A percentile compares a stretch with the other conserved stretches of the same genome.
phyloP scores from a whole-genome alignment of 2,888 invertebrate genomes.

The Helleia helle region DNA sequence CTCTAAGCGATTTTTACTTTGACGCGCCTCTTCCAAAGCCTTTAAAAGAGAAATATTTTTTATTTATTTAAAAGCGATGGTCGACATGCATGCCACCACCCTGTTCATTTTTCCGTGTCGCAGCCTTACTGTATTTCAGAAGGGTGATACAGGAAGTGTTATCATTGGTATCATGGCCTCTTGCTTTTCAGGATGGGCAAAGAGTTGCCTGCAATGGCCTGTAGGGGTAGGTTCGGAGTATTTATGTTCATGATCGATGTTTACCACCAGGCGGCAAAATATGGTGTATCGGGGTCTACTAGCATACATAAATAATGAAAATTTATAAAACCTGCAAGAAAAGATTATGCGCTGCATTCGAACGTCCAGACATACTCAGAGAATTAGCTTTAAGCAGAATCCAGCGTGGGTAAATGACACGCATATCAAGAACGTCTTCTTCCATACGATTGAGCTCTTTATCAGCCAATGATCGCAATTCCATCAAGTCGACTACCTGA shows the following conservation, averaged over 20 bases:
- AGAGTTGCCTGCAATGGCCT: no score
- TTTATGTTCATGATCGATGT: no score
- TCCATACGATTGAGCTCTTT: constrained; percentile 46
- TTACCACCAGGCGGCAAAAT: no score
- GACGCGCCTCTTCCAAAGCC: constrained; percentile 42
- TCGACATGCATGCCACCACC: no score
- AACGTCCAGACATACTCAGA: constrained; percentile 41
- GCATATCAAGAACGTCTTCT: constrained; percentile 39
- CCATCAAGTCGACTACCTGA: constrained; percentile 62
- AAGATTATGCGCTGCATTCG: constrained; percentile 27
- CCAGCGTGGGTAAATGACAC: constrained; percentile 50
- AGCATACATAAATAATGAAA: no score
- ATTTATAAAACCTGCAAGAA: constrained; percentile 41
- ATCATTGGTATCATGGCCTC: no score
- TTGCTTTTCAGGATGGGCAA: no score
- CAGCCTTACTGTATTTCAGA: no score
- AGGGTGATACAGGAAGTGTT: no score
- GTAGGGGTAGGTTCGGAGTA: no score
- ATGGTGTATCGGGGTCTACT: no score
- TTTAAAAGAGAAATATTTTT: constrained; percentile 10
- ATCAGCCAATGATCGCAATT: constrained; percentile 57
- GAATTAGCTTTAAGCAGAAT: constrained; percentile 45
- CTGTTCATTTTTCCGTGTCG: no score
- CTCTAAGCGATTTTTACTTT: constrained; percentile 42
- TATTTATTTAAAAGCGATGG: background rate